Conservation (phyloP, 2,113 vertebrate genomes). For the Petrocephalus zakoni region DNA sequence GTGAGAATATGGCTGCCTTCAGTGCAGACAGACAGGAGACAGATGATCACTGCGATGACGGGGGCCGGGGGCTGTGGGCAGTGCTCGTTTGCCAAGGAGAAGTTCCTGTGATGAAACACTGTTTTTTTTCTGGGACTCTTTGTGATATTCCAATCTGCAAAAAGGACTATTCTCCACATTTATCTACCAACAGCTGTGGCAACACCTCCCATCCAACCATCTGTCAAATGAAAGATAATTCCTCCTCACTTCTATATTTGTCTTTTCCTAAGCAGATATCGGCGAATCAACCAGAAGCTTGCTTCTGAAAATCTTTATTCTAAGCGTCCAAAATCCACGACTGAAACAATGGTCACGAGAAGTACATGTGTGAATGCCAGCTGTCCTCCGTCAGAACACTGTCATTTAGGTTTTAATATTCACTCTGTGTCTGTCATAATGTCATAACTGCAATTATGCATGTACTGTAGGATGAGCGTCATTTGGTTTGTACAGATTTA, state of each 20-base stretch:
- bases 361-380: not conserved
- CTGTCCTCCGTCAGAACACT: not conserved
- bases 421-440: not conserved
- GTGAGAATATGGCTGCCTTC: not conserved
- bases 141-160: not conserved
- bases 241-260: not conserved
- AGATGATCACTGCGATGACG: not conserved
- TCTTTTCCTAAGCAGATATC: not conserved
- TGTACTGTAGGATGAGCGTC: not conserved
- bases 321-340: not conserved
- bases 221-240: not conserved
- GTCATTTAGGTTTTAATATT: not conserved
- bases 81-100: not conserved
- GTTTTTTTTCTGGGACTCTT: not conserved
- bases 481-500: not conserved
- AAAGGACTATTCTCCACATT: not conserved
- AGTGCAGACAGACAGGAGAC: not conserved
- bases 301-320: conserved; percentile 6
- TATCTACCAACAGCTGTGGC: not conserved
- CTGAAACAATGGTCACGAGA: not conserved
- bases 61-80: too few relatives aligned
- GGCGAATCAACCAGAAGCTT: not conserved
- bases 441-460: not conserved
- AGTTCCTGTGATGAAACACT: not conserved
- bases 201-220: not conserved